These are phyloP conservation scores for Maylandia zebra DNA, from an alignment of 2,113 vertebrate genomes.

Conservation along the genomic window DNA sequence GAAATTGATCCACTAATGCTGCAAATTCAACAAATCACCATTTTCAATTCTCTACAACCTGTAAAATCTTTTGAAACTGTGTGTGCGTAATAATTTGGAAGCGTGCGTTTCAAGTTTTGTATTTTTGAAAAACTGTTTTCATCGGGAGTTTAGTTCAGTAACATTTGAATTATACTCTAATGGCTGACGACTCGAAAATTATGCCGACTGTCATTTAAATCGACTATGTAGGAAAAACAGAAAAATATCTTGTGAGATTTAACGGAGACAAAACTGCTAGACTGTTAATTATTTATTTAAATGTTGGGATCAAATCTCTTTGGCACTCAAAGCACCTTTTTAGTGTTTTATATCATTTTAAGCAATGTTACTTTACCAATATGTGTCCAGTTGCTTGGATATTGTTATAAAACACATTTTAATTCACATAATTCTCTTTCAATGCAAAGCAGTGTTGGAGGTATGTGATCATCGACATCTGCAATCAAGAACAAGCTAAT, in stretches of 20 bases:
- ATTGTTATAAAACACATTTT: background rate
- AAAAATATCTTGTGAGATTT: background rate
- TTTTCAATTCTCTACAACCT: background rate
- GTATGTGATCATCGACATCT: background rate
- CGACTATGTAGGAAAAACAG: background rate
- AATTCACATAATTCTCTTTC: background rate
- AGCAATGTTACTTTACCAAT: background rate
- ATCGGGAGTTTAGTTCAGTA: background rate
- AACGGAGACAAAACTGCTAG: background rate
- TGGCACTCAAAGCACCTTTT: background rate
- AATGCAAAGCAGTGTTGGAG: background rate
- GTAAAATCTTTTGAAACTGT: accelerated
- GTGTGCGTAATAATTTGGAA: background rate
- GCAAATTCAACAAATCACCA: accelerated
- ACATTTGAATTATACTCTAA: background rate
- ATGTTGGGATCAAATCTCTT: background rate
- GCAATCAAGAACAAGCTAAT: background rate
- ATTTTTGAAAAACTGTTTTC: background rate
- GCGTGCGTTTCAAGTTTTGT: background rate
- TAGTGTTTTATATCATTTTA: background rate
- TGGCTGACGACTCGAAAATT: accelerated
- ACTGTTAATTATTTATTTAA: background rate
- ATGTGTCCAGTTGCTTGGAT: background rate
- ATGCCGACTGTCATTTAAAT: background rate
- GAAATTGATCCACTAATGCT: background rate